These are phyloP conservation scores for Drosophila orosa DNA, from an alignment of 1,140 invertebrate species.

Conservation along the genomic window DNA sequence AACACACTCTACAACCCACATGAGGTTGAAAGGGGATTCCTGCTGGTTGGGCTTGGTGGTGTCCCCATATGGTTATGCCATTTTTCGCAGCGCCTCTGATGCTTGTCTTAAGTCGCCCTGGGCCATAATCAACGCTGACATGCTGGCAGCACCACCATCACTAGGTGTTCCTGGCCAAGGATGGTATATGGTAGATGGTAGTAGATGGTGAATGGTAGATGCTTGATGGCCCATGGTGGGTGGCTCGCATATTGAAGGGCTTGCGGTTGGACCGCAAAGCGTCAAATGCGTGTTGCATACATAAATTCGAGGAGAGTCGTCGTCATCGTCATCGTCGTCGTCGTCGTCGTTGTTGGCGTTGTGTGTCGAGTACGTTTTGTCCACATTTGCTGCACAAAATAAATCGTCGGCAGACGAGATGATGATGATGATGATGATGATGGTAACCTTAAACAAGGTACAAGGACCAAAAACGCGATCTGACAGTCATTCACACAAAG, in stretches of 20 bases:
- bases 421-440: neutral
- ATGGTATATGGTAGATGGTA: conserved; percentile 4
- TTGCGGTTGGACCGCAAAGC: conserved; percentile 44
- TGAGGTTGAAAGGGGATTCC: conserved; percentile 2
- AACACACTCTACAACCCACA: neutral
- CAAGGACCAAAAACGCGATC: conserved; percentile 20
- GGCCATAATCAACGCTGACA: conserved; percentile 47
- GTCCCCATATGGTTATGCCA: conserved; percentile 21
- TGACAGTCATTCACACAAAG: conserved; percentile 20
- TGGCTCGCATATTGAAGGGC: conserved; percentile 26
- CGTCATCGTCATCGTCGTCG: neutral
- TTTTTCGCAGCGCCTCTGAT: conserved; percentile 22
- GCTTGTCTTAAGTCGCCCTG: conserved; percentile 29
- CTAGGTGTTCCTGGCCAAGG: conserved; percentile 10
- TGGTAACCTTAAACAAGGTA: conserved; percentile 20
- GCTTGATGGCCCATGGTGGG: neutral
- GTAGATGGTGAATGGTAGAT: neutral
- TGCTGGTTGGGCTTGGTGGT: neutral
- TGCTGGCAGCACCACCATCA: neutral
- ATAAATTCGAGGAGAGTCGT: conserved; percentile 41
- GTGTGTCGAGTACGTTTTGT: conserved; percentile 26
- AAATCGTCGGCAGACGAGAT: conserved; percentile 39
- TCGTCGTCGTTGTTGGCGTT: too few species aligned
- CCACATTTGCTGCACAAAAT: conserved; percentile 53
- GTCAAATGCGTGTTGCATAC: conserved; percentile 58